Evolutionary conservation across 2,113 vertebrate species (phyloP).

Genomic region (Gadus macrocephalus): DNA sequence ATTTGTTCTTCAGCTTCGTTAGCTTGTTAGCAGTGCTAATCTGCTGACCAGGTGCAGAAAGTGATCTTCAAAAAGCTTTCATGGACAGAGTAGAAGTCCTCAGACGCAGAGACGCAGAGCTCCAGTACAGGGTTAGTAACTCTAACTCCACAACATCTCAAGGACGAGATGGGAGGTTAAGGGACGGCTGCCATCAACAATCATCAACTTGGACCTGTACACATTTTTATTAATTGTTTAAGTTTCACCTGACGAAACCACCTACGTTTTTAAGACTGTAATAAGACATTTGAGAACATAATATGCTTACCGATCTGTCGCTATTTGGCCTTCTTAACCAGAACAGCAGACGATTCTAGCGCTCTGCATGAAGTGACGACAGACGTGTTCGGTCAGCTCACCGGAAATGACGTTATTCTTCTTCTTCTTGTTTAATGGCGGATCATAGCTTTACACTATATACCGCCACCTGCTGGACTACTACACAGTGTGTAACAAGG

Average conservation of each 20-base stretch:
- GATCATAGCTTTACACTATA: no score
- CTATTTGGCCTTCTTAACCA: conserved; percentile 74
- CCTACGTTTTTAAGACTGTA: no score
- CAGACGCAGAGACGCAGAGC: no score
- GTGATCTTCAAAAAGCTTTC: no score
- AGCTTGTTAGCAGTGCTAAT: no score
- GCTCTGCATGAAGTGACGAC: conserved; percentile 40
- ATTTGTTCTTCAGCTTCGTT: no score
- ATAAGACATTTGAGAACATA: background rate
- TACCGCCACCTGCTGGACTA: no score
- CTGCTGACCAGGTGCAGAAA: no score
- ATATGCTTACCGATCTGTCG: conserved; percentile 57
- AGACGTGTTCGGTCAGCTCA: background rate
- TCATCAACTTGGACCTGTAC: background rate
- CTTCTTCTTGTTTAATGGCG: background rate
- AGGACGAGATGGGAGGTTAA: conserved; percentile 43
- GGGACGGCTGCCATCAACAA: background rate
- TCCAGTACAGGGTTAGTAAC: background rate
- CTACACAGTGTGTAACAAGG: no score
- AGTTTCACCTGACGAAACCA: no score
- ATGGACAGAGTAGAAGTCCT: no score
- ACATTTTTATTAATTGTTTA: no score
- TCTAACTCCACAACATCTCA: conserved; percentile 16
- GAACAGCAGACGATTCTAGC: conserved; percentile 57
- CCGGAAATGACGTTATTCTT: background rate